Base-by-base conservation (phyloP, 2,113 vertebrate genomes). In the Zosterops japonicus region DNA sequence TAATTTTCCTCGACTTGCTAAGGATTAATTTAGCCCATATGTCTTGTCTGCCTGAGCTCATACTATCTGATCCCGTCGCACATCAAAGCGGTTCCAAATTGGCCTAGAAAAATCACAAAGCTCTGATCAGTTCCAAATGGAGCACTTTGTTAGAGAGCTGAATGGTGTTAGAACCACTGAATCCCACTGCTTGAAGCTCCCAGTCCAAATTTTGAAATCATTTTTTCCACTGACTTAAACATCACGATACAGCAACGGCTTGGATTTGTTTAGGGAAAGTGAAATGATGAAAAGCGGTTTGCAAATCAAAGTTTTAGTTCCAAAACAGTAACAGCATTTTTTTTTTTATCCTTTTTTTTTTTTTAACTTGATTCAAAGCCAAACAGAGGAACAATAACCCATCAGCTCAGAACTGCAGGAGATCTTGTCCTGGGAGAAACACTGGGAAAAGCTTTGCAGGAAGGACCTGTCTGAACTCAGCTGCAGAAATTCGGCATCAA, bases 21-120 rank as follows among this genome's bases (percentile, higher is more conserved):
- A 93, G 91, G 90, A 94, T 88, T 96, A 95, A 96, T 96, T 93
- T 94, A 94, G 93, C 80, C 93, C 97, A 95, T 50, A 94, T 97
- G 96, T 94, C 94, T 93, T 42, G 25, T 53, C 36, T 59, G 81
- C 80, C 83, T 96, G 80, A 83, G 94, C 95, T 96, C 95, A 72
- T 13, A 55, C 91, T 94, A 93, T 94, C 94, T 95, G 97, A 97
- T 96, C 97, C 97, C 95, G 25, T 17, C n/a, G 15, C 92, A 94
- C 93, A 91, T 92, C 83, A 70, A 93, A 87, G 74, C 74, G 9
- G 80, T 14, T 96, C 92, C 68, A 89, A 95, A 96, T 60, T 91
- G 79, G 78, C 67, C 65, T 76, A 95, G 75, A 78, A 90, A 50
- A 53, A 89, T 89, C 80, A 94, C 80, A 63, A 70, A 87, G 92